Evolutionary conservation across 2,888 invertebrate species (phyloP).

Genomic region (Willowsia nigromaculata): DNA sequence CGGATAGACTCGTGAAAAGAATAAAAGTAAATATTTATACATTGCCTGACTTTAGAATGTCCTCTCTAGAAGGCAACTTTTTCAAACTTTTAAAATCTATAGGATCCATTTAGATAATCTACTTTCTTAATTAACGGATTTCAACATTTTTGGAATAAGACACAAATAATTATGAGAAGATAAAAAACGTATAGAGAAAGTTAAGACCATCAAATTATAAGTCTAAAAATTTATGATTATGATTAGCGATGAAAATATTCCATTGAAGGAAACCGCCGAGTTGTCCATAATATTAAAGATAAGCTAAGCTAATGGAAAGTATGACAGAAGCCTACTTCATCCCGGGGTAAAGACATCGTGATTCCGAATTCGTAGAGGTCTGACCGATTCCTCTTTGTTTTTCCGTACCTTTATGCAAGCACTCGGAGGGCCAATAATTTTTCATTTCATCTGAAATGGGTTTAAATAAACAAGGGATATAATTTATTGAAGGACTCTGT

Average conservation of each 20-base stretch:
- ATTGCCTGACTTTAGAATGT: not conserved
- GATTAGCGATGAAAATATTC: too few relatives aligned
- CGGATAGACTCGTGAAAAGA: not conserved
- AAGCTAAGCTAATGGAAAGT: too few relatives aligned
- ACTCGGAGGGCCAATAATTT: not conserved
- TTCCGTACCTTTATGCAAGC: not conserved
- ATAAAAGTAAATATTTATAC: slow-evolving; percentile 13
- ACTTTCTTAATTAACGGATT: not conserved
- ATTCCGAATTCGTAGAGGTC: not conserved
- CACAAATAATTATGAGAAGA: not conserved
- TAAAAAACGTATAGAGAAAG: too few relatives aligned
- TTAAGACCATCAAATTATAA: too few relatives aligned
- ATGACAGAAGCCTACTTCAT: too few relatives aligned
- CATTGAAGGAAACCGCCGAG: too few relatives aligned
- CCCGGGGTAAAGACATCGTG: too few relatives aligned
- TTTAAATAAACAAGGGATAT: slow-evolving; percentile 11
- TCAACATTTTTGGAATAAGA: not conserved
- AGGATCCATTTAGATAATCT: not conserved
- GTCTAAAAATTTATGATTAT: too few relatives aligned
- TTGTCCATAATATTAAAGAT: too few relatives aligned
- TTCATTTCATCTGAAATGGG: slow-evolving; percentile 3
- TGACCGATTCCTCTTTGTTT: not conserved
- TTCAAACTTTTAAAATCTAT: not conserved
- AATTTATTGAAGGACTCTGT: slow-evolving; percentile 14
- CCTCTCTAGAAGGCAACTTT: not conserved